Conservation (phyloP, 2,888 invertebrate genomes). For the Limnephilus lunatus region DNA sequence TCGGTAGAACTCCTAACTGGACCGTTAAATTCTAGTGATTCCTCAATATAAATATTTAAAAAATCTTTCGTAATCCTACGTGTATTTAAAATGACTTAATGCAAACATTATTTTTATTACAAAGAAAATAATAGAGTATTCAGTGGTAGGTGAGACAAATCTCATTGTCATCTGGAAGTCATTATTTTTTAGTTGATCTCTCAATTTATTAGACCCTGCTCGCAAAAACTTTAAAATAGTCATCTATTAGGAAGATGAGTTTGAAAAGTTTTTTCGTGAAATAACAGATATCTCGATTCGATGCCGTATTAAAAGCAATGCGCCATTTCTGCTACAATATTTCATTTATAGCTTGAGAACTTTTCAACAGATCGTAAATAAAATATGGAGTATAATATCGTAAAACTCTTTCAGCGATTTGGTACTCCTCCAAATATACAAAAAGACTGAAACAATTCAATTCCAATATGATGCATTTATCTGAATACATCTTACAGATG, state of each 20-base stretch:
- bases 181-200: too few species aligned
- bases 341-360: constrained; percentile 10
- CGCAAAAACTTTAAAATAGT: background rate
- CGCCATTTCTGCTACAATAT: background rate
- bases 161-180: too few species aligned
- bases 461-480: constrained; percentile 21
- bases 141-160: too few species aligned
- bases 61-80: too few species aligned
- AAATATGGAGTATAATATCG: constrained; percentile 8
- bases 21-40: too few species aligned
- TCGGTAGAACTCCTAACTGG: too few species aligned
- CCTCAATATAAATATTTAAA: too few species aligned
- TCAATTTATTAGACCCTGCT: too few species aligned
- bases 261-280: background rate
- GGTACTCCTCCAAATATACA: constrained; percentile 27
- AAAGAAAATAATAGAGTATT: too few species aligned
- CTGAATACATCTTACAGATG: background rate
- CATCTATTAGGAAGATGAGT: background rate
- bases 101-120: too few species aligned
- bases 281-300: background rate
- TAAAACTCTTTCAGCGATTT: constrained; percentile 3
- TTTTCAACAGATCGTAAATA: background rate
- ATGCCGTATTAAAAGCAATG: background rate
- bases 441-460: background rate
- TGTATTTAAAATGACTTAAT: too few species aligned